A percentile compares a stretch with the other conserved stretches of the same genome.
Evolutionary conservation across 2,113 vertebrate species (phyloP).

Genomic region (Xiphophorus hellerii): DNA sequence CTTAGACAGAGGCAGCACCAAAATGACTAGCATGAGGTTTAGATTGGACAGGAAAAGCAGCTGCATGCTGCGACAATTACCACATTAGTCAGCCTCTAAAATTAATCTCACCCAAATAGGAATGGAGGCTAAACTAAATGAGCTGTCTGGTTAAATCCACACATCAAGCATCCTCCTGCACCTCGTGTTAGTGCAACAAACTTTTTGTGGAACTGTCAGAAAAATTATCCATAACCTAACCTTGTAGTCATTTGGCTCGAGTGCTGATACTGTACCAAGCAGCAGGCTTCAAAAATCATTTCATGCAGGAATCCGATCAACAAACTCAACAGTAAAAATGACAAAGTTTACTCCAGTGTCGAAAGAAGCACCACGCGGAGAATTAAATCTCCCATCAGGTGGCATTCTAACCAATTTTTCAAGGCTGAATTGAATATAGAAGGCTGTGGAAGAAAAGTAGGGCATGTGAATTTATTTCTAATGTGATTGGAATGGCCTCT

Average conservation of each 20-base stretch:
- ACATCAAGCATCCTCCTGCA: slow-evolving; percentile 22
- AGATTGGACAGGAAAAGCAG: slow-evolving; percentile 44
- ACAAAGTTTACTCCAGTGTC: slow-evolving; percentile 13
- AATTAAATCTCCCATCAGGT: slow-evolving; percentile 59
- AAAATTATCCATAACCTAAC: not conserved
- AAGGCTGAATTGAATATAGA: slow-evolving; percentile 51
- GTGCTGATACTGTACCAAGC: not conserved
- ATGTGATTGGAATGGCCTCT: slow-evolving; percentile 65
- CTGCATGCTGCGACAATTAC: slow-evolving; percentile 64
- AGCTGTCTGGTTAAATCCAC: slow-evolving; percentile 42
- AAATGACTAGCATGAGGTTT: slow-evolving; percentile 49
- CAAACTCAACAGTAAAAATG: slow-evolving; percentile 15
- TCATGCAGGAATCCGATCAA: not conserved
- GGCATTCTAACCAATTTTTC: slow-evolving; percentile 47
- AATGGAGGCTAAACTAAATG: slow-evolving; percentile 55
- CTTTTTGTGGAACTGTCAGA: not conserved
- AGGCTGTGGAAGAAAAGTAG: slow-evolving; percentile 33
- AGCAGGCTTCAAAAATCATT: not conserved
- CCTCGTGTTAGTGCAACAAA: not conserved
- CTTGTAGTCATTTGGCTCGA: not conserved
- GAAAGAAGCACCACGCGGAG: slow-evolving; percentile 24
- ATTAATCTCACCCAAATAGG: slow-evolving; percentile 52
- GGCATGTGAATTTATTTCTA: slow-evolving; percentile 59
- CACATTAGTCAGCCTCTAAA: slow-evolving; percentile 61
- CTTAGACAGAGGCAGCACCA: slow-evolving; percentile 2